Evolutionary conservation across 2,113 vertebrate genomes (phyloP).

Genomic region (Colossoma macropomum): DNA sequence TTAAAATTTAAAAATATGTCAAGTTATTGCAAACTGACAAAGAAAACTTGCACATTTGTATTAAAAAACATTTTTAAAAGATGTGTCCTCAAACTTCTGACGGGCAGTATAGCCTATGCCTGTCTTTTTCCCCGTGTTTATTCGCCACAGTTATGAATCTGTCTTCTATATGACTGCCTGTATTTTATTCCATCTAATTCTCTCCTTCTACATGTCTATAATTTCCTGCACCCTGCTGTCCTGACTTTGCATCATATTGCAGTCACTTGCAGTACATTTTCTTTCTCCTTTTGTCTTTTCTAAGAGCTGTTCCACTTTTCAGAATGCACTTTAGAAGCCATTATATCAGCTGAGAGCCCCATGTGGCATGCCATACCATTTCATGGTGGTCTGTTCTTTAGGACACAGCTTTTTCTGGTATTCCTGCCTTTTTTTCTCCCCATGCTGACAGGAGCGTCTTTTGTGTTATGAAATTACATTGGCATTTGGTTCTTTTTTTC

Average conservation of each 20-base stretch:
- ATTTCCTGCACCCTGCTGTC: neutral
- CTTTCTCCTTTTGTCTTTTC: neutral
- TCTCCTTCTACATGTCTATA: neutral
- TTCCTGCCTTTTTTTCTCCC: neutral
- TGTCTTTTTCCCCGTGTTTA: neutral
- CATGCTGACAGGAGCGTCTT: neutral
- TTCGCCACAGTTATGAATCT: neutral
- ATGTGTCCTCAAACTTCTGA: too few relatives aligned
- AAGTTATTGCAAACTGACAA: too few relatives aligned
- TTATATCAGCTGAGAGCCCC: slow-evolving; percentile 17
- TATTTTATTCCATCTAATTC: neutral
- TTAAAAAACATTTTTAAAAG: too few relatives aligned
- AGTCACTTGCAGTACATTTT: neutral
- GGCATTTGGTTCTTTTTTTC: neutral
- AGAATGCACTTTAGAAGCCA: slow-evolving; percentile 2
- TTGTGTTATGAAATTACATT: slow-evolving; percentile 12
- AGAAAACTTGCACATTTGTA: too few relatives aligned
- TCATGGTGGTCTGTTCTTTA: slow-evolving; percentile 6
- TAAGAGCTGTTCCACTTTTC: neutral
- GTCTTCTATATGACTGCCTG: neutral
- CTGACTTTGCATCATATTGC: slow-evolving; percentile 4
- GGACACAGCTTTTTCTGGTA: neutral
- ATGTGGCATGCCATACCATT: neutral
- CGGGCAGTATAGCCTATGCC: neutral
- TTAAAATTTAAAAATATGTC: too few relatives aligned